Base-by-base conservation (phyloP, 1,140 invertebrate genomes). In the Melitaea cinxia region DNA sequence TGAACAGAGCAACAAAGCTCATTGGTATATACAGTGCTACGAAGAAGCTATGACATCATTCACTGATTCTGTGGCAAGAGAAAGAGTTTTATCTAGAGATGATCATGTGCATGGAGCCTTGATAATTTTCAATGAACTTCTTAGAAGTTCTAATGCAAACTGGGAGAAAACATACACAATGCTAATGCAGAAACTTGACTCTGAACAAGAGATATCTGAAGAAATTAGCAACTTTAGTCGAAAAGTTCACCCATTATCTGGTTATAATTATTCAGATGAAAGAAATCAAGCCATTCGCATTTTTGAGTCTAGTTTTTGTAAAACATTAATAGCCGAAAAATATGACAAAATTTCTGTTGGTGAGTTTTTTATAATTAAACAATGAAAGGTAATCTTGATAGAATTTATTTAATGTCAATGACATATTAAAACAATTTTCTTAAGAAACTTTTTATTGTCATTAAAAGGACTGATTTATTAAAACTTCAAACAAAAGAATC, bases 31-130 rank as follows among this genome's bases (percentile, higher is more conserved):
- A 82, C 95, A 96, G 76, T 98, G 97, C 80, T 98, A 96, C 80
- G 96, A 98, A 60, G 97, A 99, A 86, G 95, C 96, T 2, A 93
- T 94, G 30, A 92, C 92, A 35, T 95, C 96, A 14, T 96, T 98
- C 73, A 93, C 94, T 65, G 96, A 97, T 17, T 85, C 93, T 49
- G 85, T 92, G 45, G 85, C 88, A 33, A 91, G 94, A 81, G 96
- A 96, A 68, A 95, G 94, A 80, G 95, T 95, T 33, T 93, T 96
- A 54, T 95, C 94, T 12, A 93, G 94, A 65, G 98, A 99, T 81
- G 98, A 99, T 83, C 93, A 96, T 86, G 94, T 98, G 17, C 98
- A 99, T 87, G 97, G 98, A 15, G 97, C 96, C 3, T 89, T 99
- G 0, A 92, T 99, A 17, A 96, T 99, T 21, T 90, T 99, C 1